A percentile compares a stretch with the other conserved stretches of the same genome.
Conservation (phyloP, 2,113 vertebrate genomes). For the Choloepus hoffmanni region DNA sequence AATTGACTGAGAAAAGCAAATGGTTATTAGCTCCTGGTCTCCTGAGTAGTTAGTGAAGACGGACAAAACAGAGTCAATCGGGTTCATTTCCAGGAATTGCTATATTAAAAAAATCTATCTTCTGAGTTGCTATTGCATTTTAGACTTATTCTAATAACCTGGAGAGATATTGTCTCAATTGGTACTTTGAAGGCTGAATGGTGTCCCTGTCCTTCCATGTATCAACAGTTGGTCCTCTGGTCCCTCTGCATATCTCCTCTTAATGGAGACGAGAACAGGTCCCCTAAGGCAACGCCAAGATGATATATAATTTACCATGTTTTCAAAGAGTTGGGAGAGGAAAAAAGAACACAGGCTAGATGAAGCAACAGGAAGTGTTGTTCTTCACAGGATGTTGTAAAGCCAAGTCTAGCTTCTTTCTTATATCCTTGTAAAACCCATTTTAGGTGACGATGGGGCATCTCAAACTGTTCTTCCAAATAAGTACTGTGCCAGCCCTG, state of each 20-base stretch:
- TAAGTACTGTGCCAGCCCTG: neutral
- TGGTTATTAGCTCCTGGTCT: neutral
- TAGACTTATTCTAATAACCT: neutral
- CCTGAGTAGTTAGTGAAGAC: constrained; percentile 17
- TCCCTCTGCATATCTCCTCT: neutral
- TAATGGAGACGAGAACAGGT: neutral
- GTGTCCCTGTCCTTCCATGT: neutral
- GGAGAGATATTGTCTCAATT: neutral
- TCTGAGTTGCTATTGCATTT: neutral
- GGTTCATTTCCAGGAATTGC: constrained; percentile 37
- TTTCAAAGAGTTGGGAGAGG: constrained; percentile 2
- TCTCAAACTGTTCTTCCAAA: neutral
- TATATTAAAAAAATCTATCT: constrained; percentile 37
- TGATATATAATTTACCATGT: neutral
- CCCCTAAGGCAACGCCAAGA: neutral
- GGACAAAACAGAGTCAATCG: neutral
- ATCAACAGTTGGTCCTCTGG: neutral
- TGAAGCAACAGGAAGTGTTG: neutral
- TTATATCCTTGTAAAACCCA: neutral
- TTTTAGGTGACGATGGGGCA: neutral
- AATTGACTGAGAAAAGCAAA: neutral
- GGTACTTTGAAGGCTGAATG: neutral
- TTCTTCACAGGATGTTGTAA: neutral
- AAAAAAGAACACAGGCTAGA: neutral
- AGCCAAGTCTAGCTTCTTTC: neutral